Percentiles rank a stretch among this genome's conserved stretches.
These are phyloP conservation scores for Pogonocherus hispidulus DNA, from an alignment of 2,888 invertebrate genomes.

Conservation along the genomic window DNA sequence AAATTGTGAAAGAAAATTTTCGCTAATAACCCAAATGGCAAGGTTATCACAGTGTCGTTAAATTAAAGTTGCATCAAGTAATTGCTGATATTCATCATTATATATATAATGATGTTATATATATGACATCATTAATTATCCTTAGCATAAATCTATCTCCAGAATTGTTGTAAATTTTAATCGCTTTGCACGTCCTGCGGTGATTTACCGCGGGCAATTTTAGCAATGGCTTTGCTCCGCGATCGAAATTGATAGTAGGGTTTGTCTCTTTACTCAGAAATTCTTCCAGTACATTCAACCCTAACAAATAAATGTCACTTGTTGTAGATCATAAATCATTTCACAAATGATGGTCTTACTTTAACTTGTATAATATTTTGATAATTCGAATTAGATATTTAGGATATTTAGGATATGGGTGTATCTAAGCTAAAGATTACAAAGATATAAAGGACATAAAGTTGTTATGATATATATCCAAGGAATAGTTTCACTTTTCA, in stretches of 20 bases:
- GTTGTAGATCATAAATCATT: not conserved
- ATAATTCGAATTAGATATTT: too few species aligned
- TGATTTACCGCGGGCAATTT: constrained; percentile 14
- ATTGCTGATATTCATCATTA: constrained; percentile 21
- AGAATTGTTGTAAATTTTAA: constrained; percentile 32
- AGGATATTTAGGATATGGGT: too few species aligned
- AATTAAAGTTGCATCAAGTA: constrained; percentile 26
- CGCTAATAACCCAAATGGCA: too few species aligned
- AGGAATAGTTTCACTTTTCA: too few species aligned
- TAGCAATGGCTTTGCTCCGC: not conserved
- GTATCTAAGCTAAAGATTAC: too few species aligned
- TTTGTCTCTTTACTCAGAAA: not conserved
- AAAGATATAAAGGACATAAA: too few species aligned
- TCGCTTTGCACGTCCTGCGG: not conserved
- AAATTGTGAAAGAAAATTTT: too few species aligned
- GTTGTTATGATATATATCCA: too few species aligned
- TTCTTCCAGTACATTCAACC: not conserved
- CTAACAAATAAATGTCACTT: not conserved
- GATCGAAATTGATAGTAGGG: constrained; percentile 6
- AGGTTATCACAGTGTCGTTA: constrained; percentile 29
- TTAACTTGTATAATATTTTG: too few species aligned
- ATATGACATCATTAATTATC: constrained; percentile 19
- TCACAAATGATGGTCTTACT: not conserved
- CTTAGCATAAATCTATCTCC: not conserved
- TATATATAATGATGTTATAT: too few species aligned